These are phyloP conservation scores for Pygocentrus nattereri DNA, from an alignment of 2,797 vertebrate genomes.

Conservation along the genomic window DNA sequence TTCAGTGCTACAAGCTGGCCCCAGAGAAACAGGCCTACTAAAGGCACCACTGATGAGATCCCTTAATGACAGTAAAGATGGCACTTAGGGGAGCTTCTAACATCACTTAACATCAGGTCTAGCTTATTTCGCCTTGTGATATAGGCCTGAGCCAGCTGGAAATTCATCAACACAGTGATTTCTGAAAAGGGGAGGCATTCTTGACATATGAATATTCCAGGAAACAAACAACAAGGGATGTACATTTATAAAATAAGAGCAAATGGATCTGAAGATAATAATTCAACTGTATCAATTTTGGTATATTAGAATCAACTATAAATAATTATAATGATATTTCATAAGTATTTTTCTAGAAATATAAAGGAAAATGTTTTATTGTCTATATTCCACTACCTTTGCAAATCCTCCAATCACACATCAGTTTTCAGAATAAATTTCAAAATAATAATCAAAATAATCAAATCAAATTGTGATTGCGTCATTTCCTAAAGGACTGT, in stretches of 20 bases:
- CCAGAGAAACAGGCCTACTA: slow-evolving; percentile 50
- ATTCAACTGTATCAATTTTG: too few relatives aligned
- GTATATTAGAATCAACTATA: too few relatives aligned
- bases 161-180: background rate
- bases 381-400: too few relatives aligned
- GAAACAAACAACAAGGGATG: too few relatives aligned
- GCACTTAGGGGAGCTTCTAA: slow-evolving; percentile 55
- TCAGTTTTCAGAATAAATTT: too few relatives aligned
- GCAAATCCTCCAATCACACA: too few relatives aligned
- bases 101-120: slow-evolving; percentile 71
- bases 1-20: background rate
- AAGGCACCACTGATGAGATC: background rate
- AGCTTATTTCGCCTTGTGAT: slow-evolving; percentile 66
- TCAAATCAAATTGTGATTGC: background rate
- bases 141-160: slow-evolving; percentile 56
- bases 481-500: background rate
- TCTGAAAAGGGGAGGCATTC: background rate
- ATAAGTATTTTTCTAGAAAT: too few relatives aligned
- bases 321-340: too few relatives aligned
- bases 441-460: too few relatives aligned
- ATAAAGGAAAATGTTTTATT: too few relatives aligned
- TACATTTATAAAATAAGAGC: too few relatives aligned
- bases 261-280: too few relatives aligned
- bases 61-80: slow-evolving; percentile 22
- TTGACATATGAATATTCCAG: background rate